phyloP scores from a whole-genome alignment of 2,113 vertebrate genomes.

The Bothrops jararaca region DNA sequence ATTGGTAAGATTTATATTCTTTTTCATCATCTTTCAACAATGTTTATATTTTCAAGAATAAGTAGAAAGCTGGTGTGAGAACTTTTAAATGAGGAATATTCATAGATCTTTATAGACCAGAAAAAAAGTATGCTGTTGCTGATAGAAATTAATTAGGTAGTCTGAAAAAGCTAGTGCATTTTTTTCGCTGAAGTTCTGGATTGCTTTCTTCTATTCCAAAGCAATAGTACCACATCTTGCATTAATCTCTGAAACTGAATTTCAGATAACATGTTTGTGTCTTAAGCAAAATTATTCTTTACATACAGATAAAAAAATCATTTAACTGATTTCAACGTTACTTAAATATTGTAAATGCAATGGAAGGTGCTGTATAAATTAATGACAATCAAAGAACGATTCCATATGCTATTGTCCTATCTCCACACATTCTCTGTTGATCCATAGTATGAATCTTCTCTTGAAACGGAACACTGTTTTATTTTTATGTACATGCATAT shows the following conservation, averaged over 20 bases:
- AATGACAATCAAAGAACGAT: not conserved
- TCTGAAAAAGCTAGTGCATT: not conserved
- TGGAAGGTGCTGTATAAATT: not conserved
- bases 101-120: not conserved
- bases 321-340: not conserved
- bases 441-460: not conserved
- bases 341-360: not conserved
- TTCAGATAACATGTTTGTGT: not conserved
- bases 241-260: not conserved
- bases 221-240: not conserved
- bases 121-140: not conserved
- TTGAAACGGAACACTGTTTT: not conserved
- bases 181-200: not conserved
- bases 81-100: not conserved
- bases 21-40: rapidly evolving
- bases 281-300: not conserved
- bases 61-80: not conserved
- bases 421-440: not conserved
- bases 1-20: slow-evolving; percentile 80
- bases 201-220: not conserved
- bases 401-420: not conserved
- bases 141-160: not conserved
- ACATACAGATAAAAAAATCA: not conserved
- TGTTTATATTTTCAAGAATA: not conserved
- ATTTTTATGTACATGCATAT: not conserved